Base-by-base conservation (phyloP, 2,113 vertebrate species). In the Colinus virginianus region DNA sequence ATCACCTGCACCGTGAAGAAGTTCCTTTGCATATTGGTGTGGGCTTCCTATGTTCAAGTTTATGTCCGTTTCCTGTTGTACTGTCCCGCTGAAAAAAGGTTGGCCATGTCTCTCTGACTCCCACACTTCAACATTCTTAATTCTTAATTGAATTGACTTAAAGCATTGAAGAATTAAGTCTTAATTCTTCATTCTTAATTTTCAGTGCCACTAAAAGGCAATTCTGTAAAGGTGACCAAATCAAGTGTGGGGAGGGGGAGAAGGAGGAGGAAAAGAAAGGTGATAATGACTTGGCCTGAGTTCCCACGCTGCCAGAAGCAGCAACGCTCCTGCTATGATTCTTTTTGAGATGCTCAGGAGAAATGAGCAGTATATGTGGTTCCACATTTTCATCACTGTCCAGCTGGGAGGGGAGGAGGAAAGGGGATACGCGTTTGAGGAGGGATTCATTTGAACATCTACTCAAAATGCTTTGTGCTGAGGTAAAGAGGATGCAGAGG, bases 401-500 rank as follows among this genome's bases (percentile, higher is more conserved):
- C 53, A 21, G 12, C 3, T 76, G 53, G 23, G 21, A 62, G 32
- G 30, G n/a, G 18, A 87, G 18, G 11, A 81, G 40, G 59, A 64
- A 40, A 74, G 30, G 55, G 42, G 67, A 25, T 49, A 13, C n/a
- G 32, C 13, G 19, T 21, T 18, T n/a, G 19, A 56, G 30, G 16
- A 23, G 30, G 25, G 51, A 48, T 72, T 72, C 15, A 11, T 61
- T 71, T 84, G n/a, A 55, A 40, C 40, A 19, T 49, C 40, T 17
- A 71, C 32, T 79, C 77, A 48, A 38, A 77, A 78, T 30, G 38
- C 58, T 74, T 72, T 67, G 42, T 70, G 70, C 88, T 72, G 36
- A 72, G 63, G 55, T 93, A 66, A 46, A 63, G 69, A 88, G 19
- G 51, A 45, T 55, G 78, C 59, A 48, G 66, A 75, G 56, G 51